A percentile compares a stretch with the other conserved stretches of the same genome.
phyloP scores from a whole-genome alignment of 2,888 invertebrate genomes.

The Andrena dorsata region DNA sequence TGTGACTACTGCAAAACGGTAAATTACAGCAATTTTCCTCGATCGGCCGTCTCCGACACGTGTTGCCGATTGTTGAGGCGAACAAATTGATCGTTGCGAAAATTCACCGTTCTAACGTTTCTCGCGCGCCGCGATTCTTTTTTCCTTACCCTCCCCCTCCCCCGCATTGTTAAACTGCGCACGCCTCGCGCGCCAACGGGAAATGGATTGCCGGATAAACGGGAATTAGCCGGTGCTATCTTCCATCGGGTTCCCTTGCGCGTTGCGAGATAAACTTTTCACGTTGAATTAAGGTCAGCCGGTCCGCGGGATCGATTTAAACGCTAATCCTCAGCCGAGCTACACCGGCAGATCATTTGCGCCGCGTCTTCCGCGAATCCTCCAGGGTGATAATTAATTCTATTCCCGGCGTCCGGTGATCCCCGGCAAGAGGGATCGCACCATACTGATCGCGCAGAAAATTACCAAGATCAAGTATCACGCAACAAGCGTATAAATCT shows the following conservation, averaged over 20 bases:
- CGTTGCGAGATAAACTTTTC: background rate
- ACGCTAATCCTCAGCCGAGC: background rate
- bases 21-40: slow-evolving; percentile 78
- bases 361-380: background rate
- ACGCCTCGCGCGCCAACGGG: slow-evolving; percentile 35
- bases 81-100: slow-evolving; percentile 71
- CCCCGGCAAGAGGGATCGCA: background rate
- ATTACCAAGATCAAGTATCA: background rate
- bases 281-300: slow-evolving; percentile 2
- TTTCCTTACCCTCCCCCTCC: background rate
- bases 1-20: slow-evolving; percentile 74
- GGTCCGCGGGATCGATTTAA: background rate
- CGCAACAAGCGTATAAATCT: background rate
- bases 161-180: slow-evolving; percentile 21
- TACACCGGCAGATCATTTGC: background rate
- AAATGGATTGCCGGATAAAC: slow-evolving; percentile 52
- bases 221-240: slow-evolving; percentile 28
- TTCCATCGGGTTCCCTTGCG: slow-evolving; percentile 12
- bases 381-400: background rate
- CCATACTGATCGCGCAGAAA: no score
- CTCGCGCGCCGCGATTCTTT: slow-evolving; percentile 47
- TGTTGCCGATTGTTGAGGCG: slow-evolving; percentile 65
- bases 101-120: slow-evolving; percentile 71
- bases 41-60: slow-evolving; percentile 71
- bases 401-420: background rate